Conservation (phyloP, 2,797 vertebrate species). For the Melanotaenia nigrans region DNA sequence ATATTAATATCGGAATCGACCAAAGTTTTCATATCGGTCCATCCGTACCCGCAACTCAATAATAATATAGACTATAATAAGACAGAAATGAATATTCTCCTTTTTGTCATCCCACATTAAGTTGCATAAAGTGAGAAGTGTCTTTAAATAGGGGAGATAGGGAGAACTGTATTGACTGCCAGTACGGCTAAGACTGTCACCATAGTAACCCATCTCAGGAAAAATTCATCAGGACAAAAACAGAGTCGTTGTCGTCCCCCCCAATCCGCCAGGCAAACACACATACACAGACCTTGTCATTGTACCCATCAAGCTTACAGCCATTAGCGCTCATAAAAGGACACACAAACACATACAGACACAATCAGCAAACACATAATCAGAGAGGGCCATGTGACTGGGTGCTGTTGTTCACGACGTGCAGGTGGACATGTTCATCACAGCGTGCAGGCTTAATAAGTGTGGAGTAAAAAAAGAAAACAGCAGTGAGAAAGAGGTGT, state of each 20-base stretch:
- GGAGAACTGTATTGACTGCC: conserved; percentile 25
- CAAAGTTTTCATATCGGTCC: no score
- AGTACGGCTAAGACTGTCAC: conserved; percentile 60
- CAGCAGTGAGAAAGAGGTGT: conserved; percentile 33
- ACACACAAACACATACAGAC: conserved; percentile 16
- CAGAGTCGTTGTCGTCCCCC: conserved; percentile 26
- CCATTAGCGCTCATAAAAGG: conserved; percentile 44
- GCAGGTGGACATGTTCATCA: conserved; percentile 62
- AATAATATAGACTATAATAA: not conserved
- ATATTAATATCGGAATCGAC: no score
- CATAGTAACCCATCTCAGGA: conserved; percentile 73
- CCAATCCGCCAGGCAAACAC: not conserved
- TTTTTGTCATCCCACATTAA: not conserved
- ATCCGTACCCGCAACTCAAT: not conserved
- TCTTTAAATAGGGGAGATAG: conserved; percentile 31
- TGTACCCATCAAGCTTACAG: conserved; percentile 35
- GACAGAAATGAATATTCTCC: not conserved
- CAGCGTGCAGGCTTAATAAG: conserved; percentile 51
- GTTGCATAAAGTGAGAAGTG: conserved; percentile 1
- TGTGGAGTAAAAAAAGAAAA: conserved; percentile 39
- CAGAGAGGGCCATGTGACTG: conserved; percentile 42
- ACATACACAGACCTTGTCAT: conserved; percentile 31
- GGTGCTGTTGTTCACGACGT: conserved; percentile 29
- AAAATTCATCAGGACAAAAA: conserved; percentile 66
- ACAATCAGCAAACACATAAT: conserved; percentile 39